Conservation (phyloP, 1,140 invertebrate species). For the Homalodisca vitripennis region DNA sequence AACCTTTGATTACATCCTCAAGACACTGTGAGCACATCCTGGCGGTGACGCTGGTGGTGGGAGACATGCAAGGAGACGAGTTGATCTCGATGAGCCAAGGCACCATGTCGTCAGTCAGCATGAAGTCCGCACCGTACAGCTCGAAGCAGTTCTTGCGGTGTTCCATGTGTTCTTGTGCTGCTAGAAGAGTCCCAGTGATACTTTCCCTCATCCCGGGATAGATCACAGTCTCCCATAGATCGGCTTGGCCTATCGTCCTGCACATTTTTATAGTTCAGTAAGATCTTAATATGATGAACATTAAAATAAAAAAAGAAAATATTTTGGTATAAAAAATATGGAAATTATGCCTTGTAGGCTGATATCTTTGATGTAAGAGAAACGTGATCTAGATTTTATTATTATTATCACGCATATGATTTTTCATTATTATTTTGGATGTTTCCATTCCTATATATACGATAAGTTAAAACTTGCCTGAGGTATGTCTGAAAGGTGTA, state of each 20-base stretch:
- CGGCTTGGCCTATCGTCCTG: conserved; percentile 61
- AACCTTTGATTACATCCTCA: conserved; percentile 92
- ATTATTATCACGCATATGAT: too few relatives aligned
- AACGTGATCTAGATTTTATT: too few relatives aligned
- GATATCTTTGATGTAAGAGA: too few relatives aligned
- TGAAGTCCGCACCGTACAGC: conserved; percentile 92
- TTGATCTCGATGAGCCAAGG: conserved; percentile 96
- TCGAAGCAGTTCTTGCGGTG: conserved; percentile 87
- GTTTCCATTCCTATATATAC: too few relatives aligned
- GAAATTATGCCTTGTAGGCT: too few relatives aligned
- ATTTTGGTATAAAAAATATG: too few relatives aligned
- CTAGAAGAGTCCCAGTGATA: conserved; percentile 81
- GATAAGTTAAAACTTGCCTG: too few relatives aligned
- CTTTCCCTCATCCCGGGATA: conserved; percentile 89
- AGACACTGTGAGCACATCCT: conserved; percentile 82
- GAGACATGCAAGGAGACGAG: conserved; percentile 86
- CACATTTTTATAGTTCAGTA: too few relatives aligned
- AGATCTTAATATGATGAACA: too few relatives aligned
- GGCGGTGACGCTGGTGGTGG: conserved; percentile 85
- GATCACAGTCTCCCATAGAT: conserved; percentile 77
- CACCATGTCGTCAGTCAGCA: conserved; percentile 82
- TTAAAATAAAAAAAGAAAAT: too few relatives aligned
- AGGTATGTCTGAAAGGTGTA: conserved; percentile 72
- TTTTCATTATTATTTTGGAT: too few relatives aligned
- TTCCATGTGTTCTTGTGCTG: conserved; percentile 85